phyloP scores from a whole-genome alignment of 2,888 invertebrate genomes.

The Achlya flavicornis region DNA sequence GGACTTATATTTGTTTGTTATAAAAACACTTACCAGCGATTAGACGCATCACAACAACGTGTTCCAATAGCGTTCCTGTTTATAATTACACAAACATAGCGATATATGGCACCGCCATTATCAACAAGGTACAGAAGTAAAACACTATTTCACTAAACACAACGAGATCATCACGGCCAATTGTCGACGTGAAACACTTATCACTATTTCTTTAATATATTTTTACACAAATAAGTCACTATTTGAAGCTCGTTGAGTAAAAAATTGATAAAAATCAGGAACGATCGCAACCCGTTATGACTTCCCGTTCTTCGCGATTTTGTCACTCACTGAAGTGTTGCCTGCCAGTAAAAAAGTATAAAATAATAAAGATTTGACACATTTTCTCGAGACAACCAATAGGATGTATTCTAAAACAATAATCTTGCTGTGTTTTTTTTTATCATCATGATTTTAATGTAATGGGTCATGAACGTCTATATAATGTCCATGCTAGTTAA shows the following conservation, averaged over 20 bases:
- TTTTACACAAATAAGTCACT: constrained; percentile 65
- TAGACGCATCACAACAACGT: constrained; percentile 58
- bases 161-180: constrained; percentile 29
- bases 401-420: too few relatives aligned
- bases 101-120: constrained; percentile 69
- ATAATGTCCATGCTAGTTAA: too few relatives aligned
- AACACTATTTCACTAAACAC: constrained; percentile 53
- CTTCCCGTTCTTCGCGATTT: constrained; percentile 52
- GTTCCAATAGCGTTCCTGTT: constrained; percentile 44
- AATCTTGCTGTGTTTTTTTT: too few relatives aligned
- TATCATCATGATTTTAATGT: too few relatives aligned
- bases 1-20: background rate
- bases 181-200: constrained; percentile 41
- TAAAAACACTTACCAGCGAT: constrained; percentile 56
- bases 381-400: too few relatives aligned
- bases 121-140: constrained; percentile 58
- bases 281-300: constrained; percentile 56
- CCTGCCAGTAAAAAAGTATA: background rate
- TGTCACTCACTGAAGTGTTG: constrained; percentile 56
- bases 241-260: constrained; percentile 60
- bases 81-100: constrained; percentile 68
- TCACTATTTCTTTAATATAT: constrained; percentile 41
- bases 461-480: too few relatives aligned
- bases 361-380: background rate
- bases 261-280: constrained; percentile 53